Conservation (phyloP, 2,113 vertebrate species). For the Meriones unguiculatus region DNA sequence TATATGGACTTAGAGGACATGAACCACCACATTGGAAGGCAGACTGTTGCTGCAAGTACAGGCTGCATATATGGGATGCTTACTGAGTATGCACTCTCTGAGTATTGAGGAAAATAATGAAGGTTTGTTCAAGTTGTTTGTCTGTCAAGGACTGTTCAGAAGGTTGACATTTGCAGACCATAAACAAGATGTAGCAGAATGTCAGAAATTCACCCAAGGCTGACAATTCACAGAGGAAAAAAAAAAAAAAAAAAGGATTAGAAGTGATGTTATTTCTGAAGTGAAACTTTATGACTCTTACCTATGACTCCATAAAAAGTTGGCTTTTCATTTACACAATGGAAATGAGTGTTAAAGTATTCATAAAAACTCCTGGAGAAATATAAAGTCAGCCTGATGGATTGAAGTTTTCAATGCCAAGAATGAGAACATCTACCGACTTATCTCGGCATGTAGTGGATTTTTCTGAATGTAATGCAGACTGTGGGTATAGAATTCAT, state of each 20-base stretch:
- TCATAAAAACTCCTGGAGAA: conserved; percentile 63
- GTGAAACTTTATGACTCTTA: conserved; percentile 67
- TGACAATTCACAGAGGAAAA: neutral
- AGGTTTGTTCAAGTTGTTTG: neutral
- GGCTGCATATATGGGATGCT: neutral
- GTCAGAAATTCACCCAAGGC: neutral
- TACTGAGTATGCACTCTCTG: neutral
- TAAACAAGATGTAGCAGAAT: neutral
- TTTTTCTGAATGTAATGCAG: conserved; percentile 49
- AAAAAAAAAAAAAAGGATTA: neutral
- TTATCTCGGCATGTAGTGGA: conserved; percentile 61
- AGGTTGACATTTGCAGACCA: conserved; percentile 23
- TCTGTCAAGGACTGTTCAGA: neutral
- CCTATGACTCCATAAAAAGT: conserved; percentile 56
- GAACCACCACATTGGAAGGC: fast-evolving
- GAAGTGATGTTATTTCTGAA: conserved; percentile 55
- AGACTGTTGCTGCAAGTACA: neutral
- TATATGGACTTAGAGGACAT: neutral
- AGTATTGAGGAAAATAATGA: neutral
- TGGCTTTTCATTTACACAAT: conserved; percentile 67
- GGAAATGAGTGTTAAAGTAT: conserved; percentile 66
- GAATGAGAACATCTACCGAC: conserved; percentile 41
- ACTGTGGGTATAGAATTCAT: conserved; percentile 8
- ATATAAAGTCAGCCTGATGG: conserved; percentile 65
- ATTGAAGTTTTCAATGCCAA: conserved; percentile 66